Evolutionary conservation across 2,797 vertebrate genomes (phyloP).

Genomic region (Myotis vivesi): DNA sequence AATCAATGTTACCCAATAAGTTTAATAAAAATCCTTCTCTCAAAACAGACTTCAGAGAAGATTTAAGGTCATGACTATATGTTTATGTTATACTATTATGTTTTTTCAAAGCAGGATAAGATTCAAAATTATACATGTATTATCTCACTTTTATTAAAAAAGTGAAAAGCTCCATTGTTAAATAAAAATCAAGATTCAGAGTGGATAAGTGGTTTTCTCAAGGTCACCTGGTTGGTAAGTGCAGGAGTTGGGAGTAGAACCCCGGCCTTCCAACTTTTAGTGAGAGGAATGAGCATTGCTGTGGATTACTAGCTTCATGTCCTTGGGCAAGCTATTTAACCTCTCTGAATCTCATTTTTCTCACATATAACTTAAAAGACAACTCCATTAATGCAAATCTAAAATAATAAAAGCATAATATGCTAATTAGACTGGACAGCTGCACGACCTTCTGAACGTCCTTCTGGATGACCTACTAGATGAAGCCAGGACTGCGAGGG

Average conservation of each 20-base stretch:
- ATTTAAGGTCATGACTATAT: not conserved
- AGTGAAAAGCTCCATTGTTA: not conserved
- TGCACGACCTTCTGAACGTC: too few species aligned
- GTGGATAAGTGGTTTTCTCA: not conserved
- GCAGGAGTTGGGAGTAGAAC: not conserved
- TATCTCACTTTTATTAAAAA: not conserved
- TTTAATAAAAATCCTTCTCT: not conserved
- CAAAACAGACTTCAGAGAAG: not conserved
- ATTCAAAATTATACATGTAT: not conserved
- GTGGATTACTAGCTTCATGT: not conserved
- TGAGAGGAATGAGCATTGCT: not conserved
- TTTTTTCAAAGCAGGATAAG: not conserved
- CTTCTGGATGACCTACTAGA: too few species aligned
- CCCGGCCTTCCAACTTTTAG: not conserved
- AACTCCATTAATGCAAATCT: not conserved
- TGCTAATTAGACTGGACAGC: too few species aligned
- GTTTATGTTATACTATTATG: not conserved
- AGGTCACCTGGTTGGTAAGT: not conserved
- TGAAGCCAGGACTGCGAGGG: too few species aligned
- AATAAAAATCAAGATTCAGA: not conserved
- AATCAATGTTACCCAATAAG: not conserved
- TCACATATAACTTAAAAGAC: not conserved
- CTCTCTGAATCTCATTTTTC: not conserved
- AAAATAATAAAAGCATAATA: not conserved
- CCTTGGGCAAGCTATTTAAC: not conserved